These are phyloP conservation scores for Sebastes nivosus DNA, from an alignment of 2,797 vertebrate species.

Conservation along the genomic window DNA sequence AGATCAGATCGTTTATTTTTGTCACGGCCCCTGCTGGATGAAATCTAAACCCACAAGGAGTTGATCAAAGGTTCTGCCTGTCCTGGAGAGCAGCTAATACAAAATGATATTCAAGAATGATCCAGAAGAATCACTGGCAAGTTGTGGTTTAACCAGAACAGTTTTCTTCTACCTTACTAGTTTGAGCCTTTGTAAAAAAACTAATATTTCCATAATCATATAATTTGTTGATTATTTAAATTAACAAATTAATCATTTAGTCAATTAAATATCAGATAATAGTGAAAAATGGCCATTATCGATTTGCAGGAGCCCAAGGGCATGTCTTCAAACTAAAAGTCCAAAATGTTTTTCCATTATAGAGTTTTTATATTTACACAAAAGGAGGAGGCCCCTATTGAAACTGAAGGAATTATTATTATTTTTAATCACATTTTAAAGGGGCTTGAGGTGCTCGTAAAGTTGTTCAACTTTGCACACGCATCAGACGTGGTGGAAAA, in stretches of 20 bases:
- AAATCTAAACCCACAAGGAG: conserved; percentile 67
- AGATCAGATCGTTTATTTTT: conserved; percentile 75
- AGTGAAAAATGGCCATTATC: too few relatives aligned
- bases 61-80: conserved; percentile 67
- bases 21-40: conserved; percentile 66
- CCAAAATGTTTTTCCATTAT: too few relatives aligned
- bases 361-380: too few relatives aligned
- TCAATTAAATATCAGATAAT: too few relatives aligned
- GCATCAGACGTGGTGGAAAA: too few relatives aligned
- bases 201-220: background rate
- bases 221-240: background rate
- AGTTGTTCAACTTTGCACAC: too few relatives aligned
- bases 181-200: background rate
- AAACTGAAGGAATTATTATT: too few relatives aligned
- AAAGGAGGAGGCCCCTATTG: too few relatives aligned
- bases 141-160: background rate
- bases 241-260: too few relatives aligned
- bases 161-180: background rate
- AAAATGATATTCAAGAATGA: conserved; percentile 56
- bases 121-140: conserved; percentile 34
- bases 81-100: conserved; percentile 61
- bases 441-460: fast-evolving
- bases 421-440: too few relatives aligned
- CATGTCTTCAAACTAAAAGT: too few relatives aligned
- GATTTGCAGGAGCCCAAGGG: too few relatives aligned